Percentiles rank a stretch among this genome's conserved stretches.
Evolutionary conservation across 1,140 invertebrate species (phyloP).

Genomic region (Acromyrmex heyeri): DNA sequence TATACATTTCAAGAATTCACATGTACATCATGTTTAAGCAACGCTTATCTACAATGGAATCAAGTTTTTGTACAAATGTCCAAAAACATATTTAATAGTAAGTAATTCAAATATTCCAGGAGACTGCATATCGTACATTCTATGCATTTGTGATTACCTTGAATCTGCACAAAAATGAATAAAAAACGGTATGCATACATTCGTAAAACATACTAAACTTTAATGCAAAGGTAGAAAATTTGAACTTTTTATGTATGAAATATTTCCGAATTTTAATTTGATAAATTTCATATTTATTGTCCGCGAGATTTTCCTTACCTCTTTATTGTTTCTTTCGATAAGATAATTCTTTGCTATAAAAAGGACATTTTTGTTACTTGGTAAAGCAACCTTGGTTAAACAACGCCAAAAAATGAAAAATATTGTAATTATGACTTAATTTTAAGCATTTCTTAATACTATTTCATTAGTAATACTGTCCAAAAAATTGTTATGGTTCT

Average conservation of each 20-base stretch:
- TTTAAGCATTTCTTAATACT: neutral
- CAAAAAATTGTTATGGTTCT: neutral
- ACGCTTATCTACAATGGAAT: slow-evolving; percentile 20
- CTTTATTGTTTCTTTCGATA: neutral
- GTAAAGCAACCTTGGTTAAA: neutral
- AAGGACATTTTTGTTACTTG: neutral
- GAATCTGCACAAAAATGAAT: slow-evolving; percentile 37
- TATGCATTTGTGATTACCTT: slow-evolving; percentile 47
- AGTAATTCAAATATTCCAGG: slow-evolving; percentile 47
- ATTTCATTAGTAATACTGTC: neutral
- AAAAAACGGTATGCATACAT: slow-evolving; percentile 46
- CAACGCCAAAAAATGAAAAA: neutral
- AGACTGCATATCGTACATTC: slow-evolving; percentile 25
- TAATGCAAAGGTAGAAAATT: slow-evolving; percentile 3
- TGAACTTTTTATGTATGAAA: neutral
- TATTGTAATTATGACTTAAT: neutral
- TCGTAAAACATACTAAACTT: neutral
- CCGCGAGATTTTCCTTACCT: neutral
- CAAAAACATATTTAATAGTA: slow-evolving; percentile 40
- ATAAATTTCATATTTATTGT: neutral
- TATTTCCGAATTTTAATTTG: neutral
- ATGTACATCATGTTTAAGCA: neutral
- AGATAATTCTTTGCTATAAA: neutral
- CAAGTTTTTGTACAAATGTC: slow-evolving; percentile 45
- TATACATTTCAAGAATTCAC: neutral